These are phyloP conservation scores for Bicyclus anynana DNA, from an alignment of 1,140 invertebrate genomes.

Conservation along the genomic window DNA sequence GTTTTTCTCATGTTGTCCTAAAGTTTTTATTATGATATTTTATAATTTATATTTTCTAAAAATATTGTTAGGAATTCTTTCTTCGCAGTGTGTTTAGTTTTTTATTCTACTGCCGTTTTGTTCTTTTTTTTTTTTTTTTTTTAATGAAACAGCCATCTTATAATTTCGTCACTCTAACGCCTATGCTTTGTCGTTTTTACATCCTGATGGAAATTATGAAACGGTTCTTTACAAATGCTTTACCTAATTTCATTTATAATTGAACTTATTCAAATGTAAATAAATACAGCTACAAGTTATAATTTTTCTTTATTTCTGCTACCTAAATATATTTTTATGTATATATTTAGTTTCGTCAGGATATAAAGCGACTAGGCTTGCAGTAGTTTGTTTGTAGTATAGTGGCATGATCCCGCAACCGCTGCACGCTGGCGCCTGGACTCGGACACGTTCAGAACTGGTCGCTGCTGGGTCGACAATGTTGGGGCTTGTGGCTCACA, in stretches of 20 bases:
- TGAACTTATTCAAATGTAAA: too few species aligned
- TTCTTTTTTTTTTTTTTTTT: conserved; percentile 1
- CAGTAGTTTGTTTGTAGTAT: conserved; percentile 50
- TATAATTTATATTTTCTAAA: not conserved
- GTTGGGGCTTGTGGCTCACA: conserved; percentile 7
- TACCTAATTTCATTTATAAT: too few species aligned
- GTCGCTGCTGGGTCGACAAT: conserved; percentile 24
- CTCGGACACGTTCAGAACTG: conserved; percentile 48
- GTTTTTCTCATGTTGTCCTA: too few species aligned
- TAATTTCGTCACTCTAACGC: conserved; percentile 17
- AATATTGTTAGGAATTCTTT: not conserved
- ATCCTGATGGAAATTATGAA: conserved; percentile 1
- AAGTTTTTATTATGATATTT: not conserved
- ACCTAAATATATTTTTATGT: too few species aligned
- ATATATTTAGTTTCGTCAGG: conserved; percentile 25
- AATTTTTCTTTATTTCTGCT: too few species aligned
- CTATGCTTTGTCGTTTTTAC: conserved; percentile 16
- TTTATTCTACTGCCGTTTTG: not conserved
- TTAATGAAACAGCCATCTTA: conserved; percentile 20
- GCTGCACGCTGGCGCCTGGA: conserved; percentile 38
- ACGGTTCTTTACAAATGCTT: too few species aligned
- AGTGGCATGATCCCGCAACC: conserved; percentile 66
- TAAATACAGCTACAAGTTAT: too few species aligned
- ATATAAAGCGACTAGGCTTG: conserved; percentile 37
- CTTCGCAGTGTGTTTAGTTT: conserved; percentile 2